Evolutionary conservation across 2,797 vertebrate genomes (phyloP).

Genomic region (Lerista edwardsae): DNA sequence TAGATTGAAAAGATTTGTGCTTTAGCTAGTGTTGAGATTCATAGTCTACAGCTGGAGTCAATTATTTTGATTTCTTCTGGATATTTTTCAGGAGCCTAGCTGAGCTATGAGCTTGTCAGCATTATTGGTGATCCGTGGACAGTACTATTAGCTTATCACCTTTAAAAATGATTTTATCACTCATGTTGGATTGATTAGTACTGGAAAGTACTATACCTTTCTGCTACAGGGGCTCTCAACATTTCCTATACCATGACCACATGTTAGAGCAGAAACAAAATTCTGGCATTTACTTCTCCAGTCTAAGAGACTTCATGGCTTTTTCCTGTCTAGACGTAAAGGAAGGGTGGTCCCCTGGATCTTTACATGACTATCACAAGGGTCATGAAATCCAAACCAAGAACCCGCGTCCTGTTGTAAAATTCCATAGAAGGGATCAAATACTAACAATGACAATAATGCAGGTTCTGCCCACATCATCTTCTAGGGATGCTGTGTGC

Average conservation of each 20-base stretch:
- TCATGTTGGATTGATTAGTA: constrained; percentile 47
- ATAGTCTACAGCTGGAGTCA: constrained; percentile 44
- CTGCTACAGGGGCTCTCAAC: constrained; percentile 40
- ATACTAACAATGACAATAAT: constrained; percentile 13
- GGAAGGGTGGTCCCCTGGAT: constrained; percentile 46
- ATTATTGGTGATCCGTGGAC: constrained; percentile 38
- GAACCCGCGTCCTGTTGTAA: constrained; percentile 40
- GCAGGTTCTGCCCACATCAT: background rate
- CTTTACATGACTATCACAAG: constrained; percentile 31
- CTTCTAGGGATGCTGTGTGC: background rate
- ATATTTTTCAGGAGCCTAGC: constrained; percentile 57
- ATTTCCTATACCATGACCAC: constrained; percentile 42
- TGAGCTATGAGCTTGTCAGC: constrained; percentile 40
- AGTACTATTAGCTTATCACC: constrained; percentile 49
- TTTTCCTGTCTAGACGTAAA: constrained; percentile 59
- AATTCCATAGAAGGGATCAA: constrained; percentile 31
- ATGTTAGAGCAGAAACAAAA: constrained; percentile 40
- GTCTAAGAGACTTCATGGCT: constrained; percentile 33
- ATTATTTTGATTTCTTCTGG: constrained; percentile 64
- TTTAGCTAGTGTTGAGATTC: constrained; percentile 35
- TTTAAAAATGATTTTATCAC: constrained; percentile 35
- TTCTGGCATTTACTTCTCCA: constrained; percentile 29
- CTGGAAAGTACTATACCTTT: constrained; percentile 42
- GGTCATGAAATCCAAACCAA: constrained; percentile 25
- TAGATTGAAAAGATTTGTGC: constrained; percentile 31